Evolutionary conservation across 2,113 vertebrate genomes (phyloP).

Genomic region (Tragelaphus buxtoni): DNA sequence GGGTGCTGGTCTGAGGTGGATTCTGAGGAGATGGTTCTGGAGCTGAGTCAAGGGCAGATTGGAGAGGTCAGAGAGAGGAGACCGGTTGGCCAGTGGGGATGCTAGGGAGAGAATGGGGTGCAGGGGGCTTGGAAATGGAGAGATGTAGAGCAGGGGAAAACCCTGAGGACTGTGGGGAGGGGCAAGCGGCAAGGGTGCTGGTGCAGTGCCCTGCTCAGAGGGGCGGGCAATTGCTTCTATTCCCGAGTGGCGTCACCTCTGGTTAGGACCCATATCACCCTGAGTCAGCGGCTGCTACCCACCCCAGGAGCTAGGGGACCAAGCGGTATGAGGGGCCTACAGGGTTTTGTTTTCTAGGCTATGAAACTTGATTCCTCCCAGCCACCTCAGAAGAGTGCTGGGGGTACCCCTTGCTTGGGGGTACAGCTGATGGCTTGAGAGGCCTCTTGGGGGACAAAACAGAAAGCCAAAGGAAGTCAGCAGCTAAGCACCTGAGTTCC

Average conservation of each 20-base stretch:
- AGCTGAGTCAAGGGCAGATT: background rate
- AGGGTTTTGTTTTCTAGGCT: background rate
- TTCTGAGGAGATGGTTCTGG: background rate
- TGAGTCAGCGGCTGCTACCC: background rate
- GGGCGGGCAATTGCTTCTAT: background rate
- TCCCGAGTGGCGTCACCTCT: background rate
- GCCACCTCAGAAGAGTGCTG: background rate
- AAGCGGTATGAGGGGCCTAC: rapidly evolving
- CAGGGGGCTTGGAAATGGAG: background rate
- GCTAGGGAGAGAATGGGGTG: background rate
- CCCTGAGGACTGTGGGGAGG: rapidly evolving
- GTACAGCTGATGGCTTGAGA: background rate
- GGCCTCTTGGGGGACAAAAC: background rate
- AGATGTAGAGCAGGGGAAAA: background rate
- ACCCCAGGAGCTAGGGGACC: background rate
- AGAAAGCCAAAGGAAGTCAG: background rate
- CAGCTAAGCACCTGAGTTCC: background rate
- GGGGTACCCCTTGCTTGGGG: background rate
- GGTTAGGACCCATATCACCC: background rate
- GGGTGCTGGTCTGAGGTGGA: background rate
- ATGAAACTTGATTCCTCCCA: background rate
- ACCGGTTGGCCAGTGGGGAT: too few relatives aligned
- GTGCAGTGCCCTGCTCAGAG: too few relatives aligned
- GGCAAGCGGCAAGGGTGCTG: background rate
- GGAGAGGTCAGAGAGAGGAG: background rate